Evolutionary conservation across 2,888 invertebrate genomes (phyloP), one percentile per base, ranked within the genome.

Genomic region (Lissocephala sabroskyi): DNA sequence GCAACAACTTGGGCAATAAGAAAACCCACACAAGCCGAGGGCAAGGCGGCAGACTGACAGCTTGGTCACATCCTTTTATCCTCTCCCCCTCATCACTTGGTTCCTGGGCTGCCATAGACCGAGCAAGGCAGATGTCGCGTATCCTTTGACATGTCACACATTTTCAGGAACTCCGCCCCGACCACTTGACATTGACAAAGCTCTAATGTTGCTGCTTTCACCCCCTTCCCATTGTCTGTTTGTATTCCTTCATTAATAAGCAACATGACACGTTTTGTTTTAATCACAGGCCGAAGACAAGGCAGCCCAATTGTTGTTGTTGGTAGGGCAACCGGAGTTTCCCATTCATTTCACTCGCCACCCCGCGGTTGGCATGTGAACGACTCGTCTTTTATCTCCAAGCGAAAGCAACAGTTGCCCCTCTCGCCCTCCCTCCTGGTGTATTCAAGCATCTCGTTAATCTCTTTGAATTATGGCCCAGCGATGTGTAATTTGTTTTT

Each of bases 181-280:
- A 23, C n/a, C n/a, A 40, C 23, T 51, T 56, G 57, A 50, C 57
- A 56, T 44, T 50, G 56, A 56, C 51, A 50, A 50, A 56, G 42
- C 50, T 41, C 16, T 35, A 7, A 7, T 7, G 23, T 32, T 32
- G n/a, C 11, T 10, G 4, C n/a, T 4, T 32, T 10, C 4, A 11
- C 37, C 10, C 18, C 18, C 11, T 39, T 39, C 10, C 37, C n/a
- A n/a, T n/a, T n/a, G n/a, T n/a, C 36, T 36, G 16, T 30, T 59
- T 41, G 41, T 56, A 52, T 57, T 64, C 67, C 53, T 52, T 67
- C 62, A 68, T 67, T 67, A 65, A 68, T 73, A 68, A 67, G 62
- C 68, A 68, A 67, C 49, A 52, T 56, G 62, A 56, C 62, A 55
- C 59, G 62, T 59, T 65, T 64, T 64, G 59, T 62, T 64, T 73